A percentile compares a stretch with the other conserved stretches of the same genome.
Conservation (phyloP, 1,140 invertebrate genomes). For the Cheumatopsyche charites region DNA sequence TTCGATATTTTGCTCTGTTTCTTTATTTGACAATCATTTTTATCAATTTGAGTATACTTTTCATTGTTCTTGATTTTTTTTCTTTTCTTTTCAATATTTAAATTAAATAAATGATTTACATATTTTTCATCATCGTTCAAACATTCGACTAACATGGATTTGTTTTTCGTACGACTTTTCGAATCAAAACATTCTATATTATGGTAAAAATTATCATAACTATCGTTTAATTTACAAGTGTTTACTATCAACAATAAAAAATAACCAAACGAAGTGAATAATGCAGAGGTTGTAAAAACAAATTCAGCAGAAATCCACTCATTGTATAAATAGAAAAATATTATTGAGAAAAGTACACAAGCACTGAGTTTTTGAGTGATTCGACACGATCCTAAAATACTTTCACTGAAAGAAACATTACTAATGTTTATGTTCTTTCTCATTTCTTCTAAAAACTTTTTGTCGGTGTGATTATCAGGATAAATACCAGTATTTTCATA, state of each 20-base stretch:
- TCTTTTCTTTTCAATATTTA: background rate
- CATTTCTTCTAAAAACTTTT: slow-evolving; percentile 82
- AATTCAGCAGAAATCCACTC: slow-evolving; percentile 67
- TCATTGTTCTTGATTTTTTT: slow-evolving; percentile 1
- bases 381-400: slow-evolving; percentile 73
- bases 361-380: slow-evolving; percentile 78
- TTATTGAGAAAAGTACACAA: slow-evolving; percentile 75
- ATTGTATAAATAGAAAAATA: slow-evolving; percentile 77
- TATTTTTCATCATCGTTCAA: slow-evolving; percentile 6
- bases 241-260: slow-evolving; percentile 51
- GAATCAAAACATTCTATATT: slow-evolving; percentile 21
- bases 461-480: slow-evolving; percentile 91
- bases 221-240: slow-evolving; percentile 22
- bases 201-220: slow-evolving; percentile 19
- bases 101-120: slow-evolving; percentile 14
- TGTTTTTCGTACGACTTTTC: background rate
- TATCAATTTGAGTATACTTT: background rate
- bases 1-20: background rate
- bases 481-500: slow-evolving; percentile 83
- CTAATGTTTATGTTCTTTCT: slow-evolving; percentile 82
- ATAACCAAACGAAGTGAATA: slow-evolving; percentile 63
- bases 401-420: slow-evolving; percentile 70
- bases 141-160: background rate
- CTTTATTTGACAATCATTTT: background rate
- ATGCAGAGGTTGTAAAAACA: slow-evolving; percentile 64